Evolutionary conservation across 2,888 invertebrate species (phyloP), one percentile per base, ranked within the genome.

Genomic region (Troides oblongomaculatus): DNA sequence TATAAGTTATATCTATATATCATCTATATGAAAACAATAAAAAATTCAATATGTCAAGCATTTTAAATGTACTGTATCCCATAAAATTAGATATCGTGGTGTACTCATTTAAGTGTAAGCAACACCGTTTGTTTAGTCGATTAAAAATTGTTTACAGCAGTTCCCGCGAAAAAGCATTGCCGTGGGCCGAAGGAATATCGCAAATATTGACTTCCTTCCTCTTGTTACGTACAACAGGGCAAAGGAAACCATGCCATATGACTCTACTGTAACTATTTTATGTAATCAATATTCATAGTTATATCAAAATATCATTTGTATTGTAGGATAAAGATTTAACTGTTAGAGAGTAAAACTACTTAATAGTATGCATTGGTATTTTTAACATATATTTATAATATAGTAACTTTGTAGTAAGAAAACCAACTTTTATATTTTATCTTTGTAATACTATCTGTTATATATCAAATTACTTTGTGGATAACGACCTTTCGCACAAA

Each of bases 101-200:
- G n/a, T 64, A 64, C 65, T 59, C 69, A 66, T 61, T 72, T 84
- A 87, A 86, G 82, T 85, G 86, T 84, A 84, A 88, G 80, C 77
- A 79, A 87, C 82, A 84, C 83, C 81, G 87, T 87, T 88, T 85
- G 82, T 83, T 73, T 73, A 79, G 80, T 85, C 86, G 89, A 89
- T 90, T 90, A 88, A 87, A 89, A 87, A 84, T 79, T 87, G 87
- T 89, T 89, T 87, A 80, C 85, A 79, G 75, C 78, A 74, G 75
- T 73, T 75, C 70, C 75, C 76, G 76, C 76, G 74, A 78, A 80
- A 80, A 78, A 76, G 72, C 69, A 62, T 70, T 81, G 74, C 79
- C 84, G 86, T 84, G 85, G 81, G 84, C 83, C 81, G 77, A 80
- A 77, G 73, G 78, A 81, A 85, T 83, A 81, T 80, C 74, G 82